Base-by-base conservation (phyloP, 35 echinoderm and acorn worm genomes). In the Anneissia japonica region DNA sequence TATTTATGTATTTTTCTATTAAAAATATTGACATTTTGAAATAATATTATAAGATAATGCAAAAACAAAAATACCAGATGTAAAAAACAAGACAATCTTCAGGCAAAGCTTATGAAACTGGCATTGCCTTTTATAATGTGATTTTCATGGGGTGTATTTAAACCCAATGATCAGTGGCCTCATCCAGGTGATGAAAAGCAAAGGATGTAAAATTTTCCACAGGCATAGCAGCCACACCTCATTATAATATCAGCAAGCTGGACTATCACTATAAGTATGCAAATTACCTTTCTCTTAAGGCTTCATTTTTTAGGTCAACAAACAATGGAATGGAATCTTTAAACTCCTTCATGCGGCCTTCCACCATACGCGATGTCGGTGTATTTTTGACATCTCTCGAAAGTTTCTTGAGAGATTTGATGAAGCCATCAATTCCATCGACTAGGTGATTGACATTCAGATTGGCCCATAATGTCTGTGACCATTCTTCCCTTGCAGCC, bases 281-380 rank as follows among this genome's bases (percentile, higher is more conserved):
- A 28, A 4, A 79, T 82, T 46, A 99, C 96, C 96, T 85, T 85
- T 94, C 96, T 88, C 96, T 76, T 0, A 99, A 84, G n/a, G 96
- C 96, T 77, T 99, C 96, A 72, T 99, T 99, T 90, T 99, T 99
- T 28, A 99, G 87, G 72, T 99, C 96, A n/a, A 99, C 92, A 92
- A 99, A 93, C 46, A 99, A 83, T 33, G 96, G 96, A 79, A 99
- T 93, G 36, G 96, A 94, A 51, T 94, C 96, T 76, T 88, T 99
- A 81, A 99, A 99, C 43, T 99, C 96, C 45, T 92, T 99, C 89
- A 99, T 93, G 30, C 92, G 84, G 10, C 96, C 92, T 76, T 99
- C 96, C 30, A 99, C 91, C 91, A 99, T 94, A 35, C 87, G 89
- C 34, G 96, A 89, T 3, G 96, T 94, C 0, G 89, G 90, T 26